phyloP scores from a whole-genome alignment of 23 tunicate species.

The Trididemnum miniatum region DNA sequence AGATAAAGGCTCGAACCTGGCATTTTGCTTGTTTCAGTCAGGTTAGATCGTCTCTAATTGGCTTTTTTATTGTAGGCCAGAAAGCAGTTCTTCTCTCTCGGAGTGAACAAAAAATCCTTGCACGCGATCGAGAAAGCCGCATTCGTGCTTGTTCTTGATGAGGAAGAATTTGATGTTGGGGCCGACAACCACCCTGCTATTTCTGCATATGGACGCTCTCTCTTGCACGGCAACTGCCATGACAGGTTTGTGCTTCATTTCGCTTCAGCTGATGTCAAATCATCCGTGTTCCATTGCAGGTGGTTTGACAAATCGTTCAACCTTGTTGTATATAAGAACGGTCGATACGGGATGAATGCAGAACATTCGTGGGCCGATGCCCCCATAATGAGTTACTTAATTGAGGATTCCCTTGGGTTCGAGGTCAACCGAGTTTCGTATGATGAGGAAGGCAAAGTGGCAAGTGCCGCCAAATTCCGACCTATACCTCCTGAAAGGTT shows the following conservation, averaged over 20 bases:
- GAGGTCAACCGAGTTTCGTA: slow-evolving; percentile 48
- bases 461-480: slow-evolving; percentile 19
- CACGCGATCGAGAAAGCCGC: slow-evolving; percentile 94
- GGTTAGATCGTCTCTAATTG: too few relatives aligned
- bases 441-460: slow-evolving; percentile 74
- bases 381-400: slow-evolving; percentile 79
- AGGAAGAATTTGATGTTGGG: slow-evolving; percentile 42
- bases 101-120: slow-evolving; percentile 79
- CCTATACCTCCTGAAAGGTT: slow-evolving; percentile 75
- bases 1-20: too few relatives aligned
- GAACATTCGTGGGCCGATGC: slow-evolving; percentile 99
- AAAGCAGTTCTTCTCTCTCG: slow-evolving; percentile 50
- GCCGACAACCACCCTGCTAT: slow-evolving; percentile 47
- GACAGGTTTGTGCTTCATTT: slow-evolving; percentile 73
- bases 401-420: slow-evolving; percentile 60
- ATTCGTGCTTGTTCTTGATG: slow-evolving; percentile 82
- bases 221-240: slow-evolving; percentile 94
- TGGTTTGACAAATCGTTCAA: slow-evolving; percentile 99
- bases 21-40: too few relatives aligned
- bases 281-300: too few relatives aligned
- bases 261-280: too few relatives aligned
- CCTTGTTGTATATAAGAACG: slow-evolving; percentile 84
- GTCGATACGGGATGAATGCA: slow-evolving; percentile 89
- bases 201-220: slow-evolving; percentile 62
- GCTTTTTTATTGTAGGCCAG: too few relatives aligned